Evolutionary conservation across 2,888 invertebrate genomes (phyloP).

Genomic region (Melitaea athalia): DNA sequence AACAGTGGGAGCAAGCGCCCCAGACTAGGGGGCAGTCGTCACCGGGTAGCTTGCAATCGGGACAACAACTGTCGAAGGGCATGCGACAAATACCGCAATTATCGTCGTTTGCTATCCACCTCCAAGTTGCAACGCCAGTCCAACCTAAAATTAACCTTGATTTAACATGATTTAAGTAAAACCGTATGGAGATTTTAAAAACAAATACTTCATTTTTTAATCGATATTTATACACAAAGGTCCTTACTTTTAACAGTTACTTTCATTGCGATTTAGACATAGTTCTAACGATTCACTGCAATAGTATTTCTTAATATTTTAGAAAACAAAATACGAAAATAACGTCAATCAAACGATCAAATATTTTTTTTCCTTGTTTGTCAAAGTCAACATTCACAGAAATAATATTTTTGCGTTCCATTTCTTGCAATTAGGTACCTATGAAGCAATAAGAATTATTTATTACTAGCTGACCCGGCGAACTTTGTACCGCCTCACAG

Average conservation of each 20-base stretch:
- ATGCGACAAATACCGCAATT: constrained; percentile 99
- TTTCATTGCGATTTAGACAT: constrained; percentile 73
- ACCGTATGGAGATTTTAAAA: no score
- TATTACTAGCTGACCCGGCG: no score
- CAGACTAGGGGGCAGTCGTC: constrained; percentile 99
- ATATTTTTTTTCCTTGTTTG: no score
- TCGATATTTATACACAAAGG: background rate
- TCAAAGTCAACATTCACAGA: no score
- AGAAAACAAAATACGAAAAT: background rate
- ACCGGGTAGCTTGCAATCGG: constrained; percentile 98
- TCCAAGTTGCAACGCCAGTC: constrained; percentile 98
- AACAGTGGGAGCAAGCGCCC: constrained; percentile 99
- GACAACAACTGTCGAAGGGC: constrained; percentile 99
- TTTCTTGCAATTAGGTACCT: no score
- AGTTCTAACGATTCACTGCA: background rate
- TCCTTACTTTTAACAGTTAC: constrained; percentile 84
- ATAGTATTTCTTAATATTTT: background rate
- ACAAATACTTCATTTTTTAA: background rate
- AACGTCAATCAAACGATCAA: no score
- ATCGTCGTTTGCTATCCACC: constrained; percentile 99
- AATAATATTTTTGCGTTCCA: no score
- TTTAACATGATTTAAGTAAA: constrained; percentile 1
- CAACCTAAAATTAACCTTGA: constrained; percentile 83
- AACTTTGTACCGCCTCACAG: no score
- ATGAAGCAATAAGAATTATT: no score